These are phyloP conservation scores for Athene noctua DNA, from an alignment of 2,113 vertebrate genomes.

Conservation along the genomic window DNA sequence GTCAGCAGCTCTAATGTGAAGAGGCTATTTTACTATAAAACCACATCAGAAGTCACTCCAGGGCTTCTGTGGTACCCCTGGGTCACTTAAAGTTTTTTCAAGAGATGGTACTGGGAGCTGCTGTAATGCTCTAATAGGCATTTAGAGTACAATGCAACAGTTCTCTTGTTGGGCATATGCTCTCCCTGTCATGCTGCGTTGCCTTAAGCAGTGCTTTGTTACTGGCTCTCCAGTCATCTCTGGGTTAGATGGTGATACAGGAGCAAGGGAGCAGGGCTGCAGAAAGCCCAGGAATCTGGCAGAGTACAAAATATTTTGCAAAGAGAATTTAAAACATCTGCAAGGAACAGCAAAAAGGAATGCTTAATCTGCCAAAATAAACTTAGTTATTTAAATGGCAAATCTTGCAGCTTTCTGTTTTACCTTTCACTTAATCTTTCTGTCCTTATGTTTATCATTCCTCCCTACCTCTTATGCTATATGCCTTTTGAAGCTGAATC, in stretches of 20 bases:
- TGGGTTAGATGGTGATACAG: background rate
- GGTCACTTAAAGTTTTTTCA: background rate
- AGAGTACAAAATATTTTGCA: background rate
- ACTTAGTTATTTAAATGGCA: background rate
- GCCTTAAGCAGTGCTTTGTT: background rate
- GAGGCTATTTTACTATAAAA: background rate
- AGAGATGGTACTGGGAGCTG: background rate
- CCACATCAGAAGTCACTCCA: background rate
- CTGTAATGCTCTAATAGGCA: background rate
- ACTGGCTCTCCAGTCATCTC: background rate
- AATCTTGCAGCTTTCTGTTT: background rate
- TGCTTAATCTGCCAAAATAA: background rate
- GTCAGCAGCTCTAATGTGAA: background rate
- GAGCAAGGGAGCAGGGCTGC: background rate
- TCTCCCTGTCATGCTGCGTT: background rate
- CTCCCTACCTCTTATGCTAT: background rate
- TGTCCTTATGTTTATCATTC: background rate
- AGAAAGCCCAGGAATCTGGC: background rate
- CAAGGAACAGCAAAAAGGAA: background rate
- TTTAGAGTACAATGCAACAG: rapidly evolving
- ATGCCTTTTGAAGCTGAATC: background rate
- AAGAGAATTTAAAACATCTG: background rate
- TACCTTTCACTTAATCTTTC: background rate
- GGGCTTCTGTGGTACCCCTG: background rate
- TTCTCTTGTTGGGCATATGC: background rate